Base-by-base conservation (phyloP, 2,888 invertebrate genomes). In the Drosophila pseudotakahashii region DNA sequence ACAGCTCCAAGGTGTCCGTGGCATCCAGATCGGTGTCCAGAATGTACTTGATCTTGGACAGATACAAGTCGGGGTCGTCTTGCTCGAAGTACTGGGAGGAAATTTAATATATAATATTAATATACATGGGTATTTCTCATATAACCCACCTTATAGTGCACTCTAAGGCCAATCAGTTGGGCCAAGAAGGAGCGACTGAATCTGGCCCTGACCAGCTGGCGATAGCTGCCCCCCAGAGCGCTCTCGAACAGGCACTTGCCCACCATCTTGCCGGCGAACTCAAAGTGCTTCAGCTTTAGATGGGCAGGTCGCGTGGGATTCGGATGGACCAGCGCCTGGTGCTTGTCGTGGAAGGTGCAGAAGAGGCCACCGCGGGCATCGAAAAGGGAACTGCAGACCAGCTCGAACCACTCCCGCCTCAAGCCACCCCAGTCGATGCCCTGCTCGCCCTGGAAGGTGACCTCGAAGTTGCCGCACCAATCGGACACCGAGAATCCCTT, bases 161-260 rank as follows among this genome's bases (percentile, higher is more conserved):
- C 98, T 72, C 98, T 92, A 37, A 98, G 94, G 16, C 98, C 98
- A 88, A 98, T 98, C 76, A 98, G 94, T 93, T 98, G 98, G 69
- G 98, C 98, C 69, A 98, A 94, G 93, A 98, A 98, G 42, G 98
- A 97, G 62, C 98, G 93, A 42, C 98, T 96, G 90, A 98, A 97
- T 58, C 97, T 93, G 1, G 98, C 98, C 54, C 98, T 95, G 73
- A 98, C 98, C 72, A 98, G 93, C 92, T 98, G 98, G 0, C 97
- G 94, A 93, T 97, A 97, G 13, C 96, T 94, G 63, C 97, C 97
- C 37, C 98, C 98, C 57, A 98, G 94, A 4, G 98, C 96, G 68
- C 97, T 97, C 93, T 98, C 98, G 91, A 97, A 98, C 81, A 98
- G 93, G 92, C 98, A 98, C 93, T 98, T 98, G 70, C 98, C 98